Conservation (phyloP, 1,140 invertebrate species). For the Octopus sinensis region DNA sequence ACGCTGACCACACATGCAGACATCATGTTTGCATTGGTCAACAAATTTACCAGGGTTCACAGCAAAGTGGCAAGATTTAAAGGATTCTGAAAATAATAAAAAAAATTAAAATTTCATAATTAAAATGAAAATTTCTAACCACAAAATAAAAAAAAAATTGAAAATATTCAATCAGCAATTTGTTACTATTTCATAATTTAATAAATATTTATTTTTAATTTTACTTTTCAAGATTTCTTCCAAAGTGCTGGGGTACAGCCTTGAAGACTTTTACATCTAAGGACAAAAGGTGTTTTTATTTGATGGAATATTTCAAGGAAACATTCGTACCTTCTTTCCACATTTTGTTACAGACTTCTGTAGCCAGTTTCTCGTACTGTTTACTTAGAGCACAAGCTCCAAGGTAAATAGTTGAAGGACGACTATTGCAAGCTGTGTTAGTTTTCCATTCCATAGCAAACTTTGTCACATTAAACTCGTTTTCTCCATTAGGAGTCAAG, state of each 20-base stretch:
- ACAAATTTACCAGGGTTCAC: slow-evolving; percentile 1
- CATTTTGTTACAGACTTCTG: neutral
- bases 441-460: slow-evolving; percentile 10
- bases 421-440: neutral
- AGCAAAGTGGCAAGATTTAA: neutral
- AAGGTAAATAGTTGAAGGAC: neutral
- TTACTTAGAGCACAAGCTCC: neutral
- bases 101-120: neutral
- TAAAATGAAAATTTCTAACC: too few relatives aligned
- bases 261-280: too few relatives aligned
- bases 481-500: slow-evolving; percentile 10
- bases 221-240: too few relatives aligned
- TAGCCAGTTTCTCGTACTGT: neutral
- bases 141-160: too few relatives aligned
- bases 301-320: too few relatives aligned
- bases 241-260: too few relatives aligned
- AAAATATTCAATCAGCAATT: too few relatives aligned
- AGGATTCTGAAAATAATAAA: neutral
- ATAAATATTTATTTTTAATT: too few relatives aligned
- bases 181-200: too few relatives aligned
- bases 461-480: slow-evolving; percentile 5
- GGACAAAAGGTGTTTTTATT: too few relatives aligned
- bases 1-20: slow-evolving; percentile 69
- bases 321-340: neutral
- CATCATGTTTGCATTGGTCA: slow-evolving; percentile 74